Percentiles rank a stretch among this genome's conserved stretches.
These are phyloP conservation scores for Neoascia interrupta DNA, from an alignment of 2,888 invertebrate genomes.

Conservation along the genomic window DNA sequence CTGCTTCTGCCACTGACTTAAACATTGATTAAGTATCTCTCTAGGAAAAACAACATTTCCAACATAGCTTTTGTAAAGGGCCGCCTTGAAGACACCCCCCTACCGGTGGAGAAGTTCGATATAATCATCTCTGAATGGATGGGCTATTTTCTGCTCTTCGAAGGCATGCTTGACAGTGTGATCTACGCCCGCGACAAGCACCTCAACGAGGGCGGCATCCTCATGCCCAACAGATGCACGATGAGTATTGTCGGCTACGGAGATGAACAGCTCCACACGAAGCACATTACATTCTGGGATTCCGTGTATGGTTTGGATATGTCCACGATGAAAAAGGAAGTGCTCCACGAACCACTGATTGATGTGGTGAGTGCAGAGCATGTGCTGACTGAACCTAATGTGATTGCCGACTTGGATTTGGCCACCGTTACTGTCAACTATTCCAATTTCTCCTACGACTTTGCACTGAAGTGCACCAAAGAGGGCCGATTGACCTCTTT, in stretches of 20 bases:
- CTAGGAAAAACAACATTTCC: constrained; percentile 79
- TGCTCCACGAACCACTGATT: constrained; percentile 88
- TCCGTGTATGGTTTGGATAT: constrained; percentile 97
- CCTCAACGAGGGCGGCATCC: constrained; percentile 86
- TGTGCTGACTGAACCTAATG: constrained; percentile 84
- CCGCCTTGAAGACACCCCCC: constrained; percentile 89
- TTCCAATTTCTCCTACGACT: constrained; percentile 86
- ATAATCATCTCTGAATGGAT: constrained; percentile 99
- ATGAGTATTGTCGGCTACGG: constrained; percentile 90
- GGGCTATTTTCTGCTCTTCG: constrained; percentile 98
- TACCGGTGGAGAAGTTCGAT: constrained; percentile 89
- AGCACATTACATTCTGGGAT: constrained; percentile 92
- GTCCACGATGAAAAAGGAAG: constrained; percentile 93
- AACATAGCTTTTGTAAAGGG: constrained; percentile 91
- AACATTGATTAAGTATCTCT: too few species aligned
- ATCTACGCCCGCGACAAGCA: constrained; percentile 92
- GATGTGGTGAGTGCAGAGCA: constrained; percentile 83
- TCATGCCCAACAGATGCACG: constrained; percentile 92
- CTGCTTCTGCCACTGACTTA: too few species aligned
- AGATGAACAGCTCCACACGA: constrained; percentile 86
- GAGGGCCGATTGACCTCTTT: constrained; percentile 88
- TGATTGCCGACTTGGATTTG: constrained; percentile 88
- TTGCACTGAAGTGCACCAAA: constrained; percentile 83
- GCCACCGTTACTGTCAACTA: constrained; percentile 86
- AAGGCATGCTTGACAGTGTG: constrained; percentile 97